Base-by-base conservation (phyloP, 2,113 vertebrate species). In the Atlantisia rogersi region DNA sequence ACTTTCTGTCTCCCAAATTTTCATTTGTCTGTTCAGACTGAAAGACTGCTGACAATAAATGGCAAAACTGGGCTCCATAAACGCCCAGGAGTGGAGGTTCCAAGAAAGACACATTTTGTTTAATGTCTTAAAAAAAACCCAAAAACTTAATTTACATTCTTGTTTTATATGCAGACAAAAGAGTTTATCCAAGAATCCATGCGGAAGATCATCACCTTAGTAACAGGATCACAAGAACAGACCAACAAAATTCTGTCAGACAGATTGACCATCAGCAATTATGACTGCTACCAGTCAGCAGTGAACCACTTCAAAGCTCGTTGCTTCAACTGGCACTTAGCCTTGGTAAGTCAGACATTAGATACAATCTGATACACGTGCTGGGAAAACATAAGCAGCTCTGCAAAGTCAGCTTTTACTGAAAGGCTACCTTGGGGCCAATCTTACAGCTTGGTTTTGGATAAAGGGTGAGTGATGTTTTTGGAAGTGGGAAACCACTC, bases 311-410 rank as follows among this genome's bases (percentile, higher is more conserved):
- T 98, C 98, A 99, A 98, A 95, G 74, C 90, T 17, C 97, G 12
- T 90, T 99, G 99, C 97, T 99, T 99, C 98, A 99, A 99, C 98
- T 99, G 99, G 99, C 99, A 99, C 93, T 94, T 97, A 17, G 6
- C 98, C 5, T 76, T 97, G 98, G 99, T 99, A 97, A 97, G 95
- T 75, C 42, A 44, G 10, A 68, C 21, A 3, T 63, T 62, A 73
- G 76, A 44, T 64, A 29, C 7, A 83, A 69, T 32, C 22, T 50
- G 64, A 56, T 46, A 56, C 44, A 62, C 2, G 1, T 64, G n/a
- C 58, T 2, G 3, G 37, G 90, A 55, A 65, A 76, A 62, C 44
- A n/a, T 39, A 62, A 46, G 25, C 50, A 78, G 1, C 5, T 76
- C 35, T 92, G 70, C 50, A 81, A 74, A 91, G 62, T 20, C n/a